Evolutionary conservation across 23 tunicate species (phyloP).

Genomic region (Aplidium turbinatum): DNA sequence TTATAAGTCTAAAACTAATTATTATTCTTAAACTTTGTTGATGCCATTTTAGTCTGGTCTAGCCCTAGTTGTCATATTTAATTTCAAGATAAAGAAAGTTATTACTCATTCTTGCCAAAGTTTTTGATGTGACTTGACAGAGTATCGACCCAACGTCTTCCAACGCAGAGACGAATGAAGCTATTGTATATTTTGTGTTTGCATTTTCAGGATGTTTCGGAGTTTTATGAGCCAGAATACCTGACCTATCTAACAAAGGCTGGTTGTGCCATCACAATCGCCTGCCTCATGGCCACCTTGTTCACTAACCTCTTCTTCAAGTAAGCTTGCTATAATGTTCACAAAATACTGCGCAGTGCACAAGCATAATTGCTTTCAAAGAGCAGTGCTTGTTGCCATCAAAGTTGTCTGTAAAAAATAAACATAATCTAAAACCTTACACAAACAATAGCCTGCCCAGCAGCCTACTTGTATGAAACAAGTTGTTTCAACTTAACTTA

Average conservation of each 20-base stretch:
- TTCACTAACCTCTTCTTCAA: constrained; percentile 62
- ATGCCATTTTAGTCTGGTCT: background rate
- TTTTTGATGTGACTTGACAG: background rate
- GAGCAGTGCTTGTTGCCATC: too few relatives aligned
- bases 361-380: background rate
- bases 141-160: too few relatives aligned
- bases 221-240: constrained; percentile 58
- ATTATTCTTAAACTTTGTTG: background rate
- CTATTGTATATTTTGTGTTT: too few relatives aligned
- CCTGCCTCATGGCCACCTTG: constrained; percentile 57
- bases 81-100: background rate
- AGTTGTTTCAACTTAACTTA: too few relatives aligned
- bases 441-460: too few relatives aligned
- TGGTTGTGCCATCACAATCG: constrained; percentile 65
- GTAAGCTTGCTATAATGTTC: constrained; percentile 35
- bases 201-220: constrained; percentile 54
- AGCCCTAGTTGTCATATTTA: background rate
- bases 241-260: constrained; percentile 52
- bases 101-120: background rate
- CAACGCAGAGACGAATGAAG: too few relatives aligned
- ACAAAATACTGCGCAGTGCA: background rate
- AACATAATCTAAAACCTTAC: too few relatives aligned
- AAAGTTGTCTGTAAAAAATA: too few relatives aligned
- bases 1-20: background rate
- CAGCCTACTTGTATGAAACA: too few relatives aligned